Base-by-base conservation (phyloP, 2,797 vertebrate genomes). In the Lindbergichthys nudifrons region DNA sequence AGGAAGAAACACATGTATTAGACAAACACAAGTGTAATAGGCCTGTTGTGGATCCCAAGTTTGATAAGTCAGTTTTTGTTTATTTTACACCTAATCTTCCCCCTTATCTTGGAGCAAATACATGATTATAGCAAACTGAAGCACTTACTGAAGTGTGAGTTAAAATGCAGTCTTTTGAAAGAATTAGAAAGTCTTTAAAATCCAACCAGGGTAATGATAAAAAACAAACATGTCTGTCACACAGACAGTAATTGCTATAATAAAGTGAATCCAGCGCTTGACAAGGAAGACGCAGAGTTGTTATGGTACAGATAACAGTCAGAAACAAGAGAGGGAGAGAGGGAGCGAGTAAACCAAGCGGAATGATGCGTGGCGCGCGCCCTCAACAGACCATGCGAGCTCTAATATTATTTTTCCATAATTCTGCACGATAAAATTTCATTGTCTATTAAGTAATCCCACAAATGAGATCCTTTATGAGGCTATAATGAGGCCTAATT, bases 401-500 rank as follows among this genome's bases (percentile, higher is more conserved):
- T 94, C 92, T 93, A 92, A 94, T 96, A 96, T 97, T 95, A 96
- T 97, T 97, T 96, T 96, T 96, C 95, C 92, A 96, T 96, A 97
- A 98, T 96, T 97, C 96, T 96, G 95, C 96, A 95, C 90, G 95
- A 97, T 98, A 97, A 97, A 97, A 97, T 97, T 96, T 97, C 96
- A 96, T 97, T 96, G 96, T 96, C 96, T 96, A 96, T 97, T 94
- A 96, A 97, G 96, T 98, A 99, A 98, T 98, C 97, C 97, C 93
- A 93, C 91, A 96, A 98, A 97, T 95, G 96, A 98, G 96, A 95
- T 89, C 94, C 96, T 96, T 99, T 97, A 99, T 99, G 98, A 99
- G 98, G 94, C 96, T 98, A 96, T 99, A 99, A 99, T 98, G 97
- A 98, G 96, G 95, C 96, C 96, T 98, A 98, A 99, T 99, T 98